Evolutionary conservation across 2,888 invertebrate genomes (phyloP).

Genomic region (Luperina testacea): DNA sequence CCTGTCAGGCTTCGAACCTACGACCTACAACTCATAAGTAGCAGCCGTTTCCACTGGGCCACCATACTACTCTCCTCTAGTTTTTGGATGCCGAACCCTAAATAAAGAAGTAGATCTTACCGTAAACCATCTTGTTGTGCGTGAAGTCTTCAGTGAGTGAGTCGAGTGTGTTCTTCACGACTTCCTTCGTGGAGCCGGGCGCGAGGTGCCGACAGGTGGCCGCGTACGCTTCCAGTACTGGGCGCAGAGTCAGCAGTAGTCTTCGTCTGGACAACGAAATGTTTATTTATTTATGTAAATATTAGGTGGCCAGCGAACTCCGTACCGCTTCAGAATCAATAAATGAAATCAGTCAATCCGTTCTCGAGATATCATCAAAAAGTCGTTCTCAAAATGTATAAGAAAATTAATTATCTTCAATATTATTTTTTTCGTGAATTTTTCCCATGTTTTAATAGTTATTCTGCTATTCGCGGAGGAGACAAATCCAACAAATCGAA

Average conservation of each 20-base stretch:
- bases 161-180: constrained; percentile 92
- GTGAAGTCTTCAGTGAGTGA: constrained; percentile 92
- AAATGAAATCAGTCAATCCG: too few species aligned
- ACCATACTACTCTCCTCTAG: not conserved
- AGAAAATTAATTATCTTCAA: too few species aligned
- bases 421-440: too few species aligned
- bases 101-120: constrained; percentile 50
- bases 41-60: not conserved
- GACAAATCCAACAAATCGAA: too few species aligned
- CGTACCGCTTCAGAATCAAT: too few species aligned
- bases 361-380: too few species aligned
- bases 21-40: too few species aligned
- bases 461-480: too few species aligned
- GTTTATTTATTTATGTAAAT: not conserved
- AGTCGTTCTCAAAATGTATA: too few species aligned
- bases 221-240: constrained; percentile 94
- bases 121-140: constrained; percentile 90
- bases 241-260: constrained; percentile 91
- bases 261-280: constrained; percentile 84
- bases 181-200: constrained; percentile 91
- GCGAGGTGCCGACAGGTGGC: constrained; percentile 86
- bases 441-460: too few species aligned
- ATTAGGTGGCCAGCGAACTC: too few species aligned
- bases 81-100: not conserved
- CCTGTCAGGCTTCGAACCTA: not conserved